Conservation (phyloP, 2,888 invertebrate species). For the Macrophya alboannulata region DNA sequence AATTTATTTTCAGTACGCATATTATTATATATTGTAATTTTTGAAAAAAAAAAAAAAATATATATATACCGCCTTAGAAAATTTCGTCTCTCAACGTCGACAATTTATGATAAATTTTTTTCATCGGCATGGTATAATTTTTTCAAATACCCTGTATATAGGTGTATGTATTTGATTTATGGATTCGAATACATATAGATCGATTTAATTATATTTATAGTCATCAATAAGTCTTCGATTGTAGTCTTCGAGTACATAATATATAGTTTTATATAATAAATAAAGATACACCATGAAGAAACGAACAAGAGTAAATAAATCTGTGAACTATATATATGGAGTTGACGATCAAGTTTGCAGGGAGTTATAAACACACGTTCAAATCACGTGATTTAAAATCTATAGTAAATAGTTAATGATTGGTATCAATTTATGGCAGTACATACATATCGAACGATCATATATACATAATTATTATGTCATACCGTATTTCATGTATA, state of each 20-base stretch:
- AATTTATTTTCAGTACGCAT: neutral
- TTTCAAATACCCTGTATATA: too few species aligned
- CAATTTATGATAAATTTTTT: too few species aligned
- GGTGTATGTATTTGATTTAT: too few species aligned
- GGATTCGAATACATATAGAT: neutral
- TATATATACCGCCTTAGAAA: neutral
- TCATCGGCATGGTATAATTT: too few species aligned
- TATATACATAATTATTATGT: neutral
- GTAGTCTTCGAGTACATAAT: neutral
- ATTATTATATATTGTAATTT: too few species aligned
- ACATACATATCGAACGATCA: constrained; percentile 4
- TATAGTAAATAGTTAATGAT: constrained; percentile 40
- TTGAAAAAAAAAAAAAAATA: too few species aligned
- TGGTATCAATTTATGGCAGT: constrained; percentile 37
- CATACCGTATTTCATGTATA: neutral
- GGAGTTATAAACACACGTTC: neutral
- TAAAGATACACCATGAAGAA: neutral
- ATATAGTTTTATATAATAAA: neutral
- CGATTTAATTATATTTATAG: neutral
- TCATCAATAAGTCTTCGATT: constrained; percentile 13
- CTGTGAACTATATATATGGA: neutral
- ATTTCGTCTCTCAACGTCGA: too few species aligned
- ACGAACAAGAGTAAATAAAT: neutral
- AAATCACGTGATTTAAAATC: constrained; percentile 30
- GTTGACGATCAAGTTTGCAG: neutral